phyloP scores from a whole-genome alignment of 1,140 invertebrate genomes.

The Macrobrachium rosenbergii region DNA sequence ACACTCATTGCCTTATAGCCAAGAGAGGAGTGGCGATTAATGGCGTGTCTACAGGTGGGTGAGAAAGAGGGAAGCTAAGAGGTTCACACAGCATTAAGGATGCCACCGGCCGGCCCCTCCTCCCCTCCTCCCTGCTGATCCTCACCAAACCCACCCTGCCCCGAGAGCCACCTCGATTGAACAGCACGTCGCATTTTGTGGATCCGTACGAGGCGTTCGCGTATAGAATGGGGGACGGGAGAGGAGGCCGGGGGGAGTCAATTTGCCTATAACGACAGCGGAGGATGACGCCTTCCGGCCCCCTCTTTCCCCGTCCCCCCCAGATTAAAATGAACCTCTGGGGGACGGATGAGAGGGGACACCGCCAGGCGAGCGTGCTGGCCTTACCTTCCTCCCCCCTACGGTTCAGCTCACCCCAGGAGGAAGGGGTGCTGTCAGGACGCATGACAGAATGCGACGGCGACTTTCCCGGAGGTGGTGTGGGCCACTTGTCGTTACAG shows the following conservation, averaged over 20 bases:
- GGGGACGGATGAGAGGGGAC: no score
- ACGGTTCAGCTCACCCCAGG: conserved; percentile 21
- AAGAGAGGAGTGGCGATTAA: conserved; percentile 38
- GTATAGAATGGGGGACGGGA: not conserved
- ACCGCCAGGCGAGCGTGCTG: conserved; percentile 7
- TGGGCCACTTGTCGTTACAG: conserved; percentile 37
- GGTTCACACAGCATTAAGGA: conserved; percentile 35
- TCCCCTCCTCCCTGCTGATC: not conserved
- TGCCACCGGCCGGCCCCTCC: conserved; percentile 47
- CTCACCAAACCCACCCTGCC: no score
- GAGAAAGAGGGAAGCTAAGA: conserved; percentile 59
- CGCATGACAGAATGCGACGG: not conserved
- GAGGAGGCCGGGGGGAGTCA: conserved; percentile 44
- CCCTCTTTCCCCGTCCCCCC: no score
- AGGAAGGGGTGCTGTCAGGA: conserved; percentile 7
- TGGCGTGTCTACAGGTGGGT: conserved; percentile 45
- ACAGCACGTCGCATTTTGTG: no score
- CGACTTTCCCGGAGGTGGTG: conserved; percentile 15
- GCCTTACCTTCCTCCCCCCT: conserved; percentile 60
- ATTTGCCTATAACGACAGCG: no score
- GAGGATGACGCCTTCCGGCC: no score
- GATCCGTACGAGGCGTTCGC: no score
- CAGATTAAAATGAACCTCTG: no score
- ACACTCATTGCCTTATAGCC: no score
- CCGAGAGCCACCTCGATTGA: no score